Base-by-base conservation (phyloP, 1,140 invertebrate genomes). In the Epicauta chinensis region DNA sequence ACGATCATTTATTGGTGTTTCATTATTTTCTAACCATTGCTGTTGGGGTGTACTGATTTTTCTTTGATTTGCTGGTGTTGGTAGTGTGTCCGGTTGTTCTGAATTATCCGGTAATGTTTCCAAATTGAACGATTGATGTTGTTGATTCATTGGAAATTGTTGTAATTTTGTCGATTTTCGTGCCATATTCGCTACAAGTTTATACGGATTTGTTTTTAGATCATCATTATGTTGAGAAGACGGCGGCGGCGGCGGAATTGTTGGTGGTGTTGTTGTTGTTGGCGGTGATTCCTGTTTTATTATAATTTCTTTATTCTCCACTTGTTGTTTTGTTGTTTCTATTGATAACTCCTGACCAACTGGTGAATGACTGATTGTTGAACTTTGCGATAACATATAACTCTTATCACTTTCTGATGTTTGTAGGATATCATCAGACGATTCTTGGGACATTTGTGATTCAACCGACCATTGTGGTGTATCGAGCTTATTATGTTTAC, bases 91-190 rank as follows among this genome's bases (percentile, higher is more conserved):
- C 2, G 79, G 78, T 49, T 77, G 68, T 66, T 83, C 81, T 1
- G 80, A 80, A 65, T 82, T 82, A 63, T 82, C 81, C 1, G 79
- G 80, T 9, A 77, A 73, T 2, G 77, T 80, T 69, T 81, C 80
- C 36, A 81, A 71, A 63, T 81, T 78, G 7, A 75, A 76, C 11
- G 68, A 68, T 45, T 65, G 59, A 51, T 41, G 11, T 49, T 15
- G 17, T 23, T 13, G 11, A n/a, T 14, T 39, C 16, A 32, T 51
- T 11, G 46, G 16, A n/a, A n/a, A n/a, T n/a, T n/a, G n/a, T n/a
- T 23, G 67, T 55, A 42, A n/a, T n/a, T 68, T 66, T 39, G 67
- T 54, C 3, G 62, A 61, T 30, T 68, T 70, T 52, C 73, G 72
- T 31, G 69, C n/a, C n/a, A n/a, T n/a, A n/a, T n/a, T n/a, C n/a